phyloP scores from a whole-genome alignment of 2,113 vertebrate genomes.

The Upupa epops region DNA sequence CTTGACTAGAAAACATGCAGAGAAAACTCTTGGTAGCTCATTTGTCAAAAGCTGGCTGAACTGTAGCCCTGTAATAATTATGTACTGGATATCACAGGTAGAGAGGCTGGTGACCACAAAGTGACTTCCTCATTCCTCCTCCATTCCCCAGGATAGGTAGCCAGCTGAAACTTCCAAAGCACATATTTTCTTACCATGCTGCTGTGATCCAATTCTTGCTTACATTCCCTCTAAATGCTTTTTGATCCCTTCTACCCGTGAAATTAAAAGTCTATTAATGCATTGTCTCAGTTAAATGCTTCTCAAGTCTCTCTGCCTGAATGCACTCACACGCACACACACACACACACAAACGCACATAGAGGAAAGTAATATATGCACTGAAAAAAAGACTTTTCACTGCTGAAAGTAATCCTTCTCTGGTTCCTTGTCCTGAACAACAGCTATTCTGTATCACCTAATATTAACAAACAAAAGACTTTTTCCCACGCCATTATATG shows the following conservation, averaged over 20 bases:
- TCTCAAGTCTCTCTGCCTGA: background rate
- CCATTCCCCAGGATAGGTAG: constrained; percentile 65
- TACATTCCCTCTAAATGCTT: background rate
- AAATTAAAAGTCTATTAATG: background rate
- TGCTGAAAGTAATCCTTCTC: background rate
- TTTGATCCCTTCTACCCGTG: background rate
- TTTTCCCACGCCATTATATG: constrained; percentile 57
- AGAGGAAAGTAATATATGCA: background rate
- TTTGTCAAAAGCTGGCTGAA: constrained; percentile 62
- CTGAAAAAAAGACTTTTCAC: background rate
- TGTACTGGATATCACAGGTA: constrained; percentile 53
- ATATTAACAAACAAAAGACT: constrained; percentile 45
- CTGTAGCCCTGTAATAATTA: constrained; percentile 50
- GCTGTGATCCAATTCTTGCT: background rate
- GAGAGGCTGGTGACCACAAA: constrained; percentile 29
- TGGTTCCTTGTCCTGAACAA: background rate
- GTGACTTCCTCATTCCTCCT: constrained; percentile 79
- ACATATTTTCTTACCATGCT: constrained; percentile 26
- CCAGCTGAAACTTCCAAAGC: constrained; percentile 37
- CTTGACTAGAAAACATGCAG: constrained; percentile 54
- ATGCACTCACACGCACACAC: rapidly evolving
- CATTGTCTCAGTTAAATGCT: background rate
- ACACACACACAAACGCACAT: background rate
- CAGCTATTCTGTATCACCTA: constrained; percentile 37
- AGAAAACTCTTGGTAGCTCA: constrained; percentile 23